These are phyloP conservation scores for Exocentrus adspersus DNA, from an alignment of 2,888 invertebrate species.

Conservation along the genomic window DNA sequence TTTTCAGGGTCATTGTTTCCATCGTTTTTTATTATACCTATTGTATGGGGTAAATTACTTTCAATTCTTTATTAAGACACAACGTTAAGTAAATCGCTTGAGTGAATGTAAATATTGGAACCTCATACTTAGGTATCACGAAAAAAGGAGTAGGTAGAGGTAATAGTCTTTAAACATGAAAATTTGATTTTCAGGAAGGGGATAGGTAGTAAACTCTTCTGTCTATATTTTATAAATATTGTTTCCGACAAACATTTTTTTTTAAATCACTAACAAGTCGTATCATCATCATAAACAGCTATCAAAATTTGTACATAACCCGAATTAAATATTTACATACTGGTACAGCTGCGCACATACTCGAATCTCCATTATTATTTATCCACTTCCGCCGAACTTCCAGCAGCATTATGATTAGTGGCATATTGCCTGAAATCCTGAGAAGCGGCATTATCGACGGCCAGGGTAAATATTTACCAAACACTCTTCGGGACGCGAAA, in stretches of 20 bases:
- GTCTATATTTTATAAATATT: too few species aligned
- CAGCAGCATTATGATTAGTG: neutral
- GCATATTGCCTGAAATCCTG: constrained; percentile 4
- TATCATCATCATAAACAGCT: neutral
- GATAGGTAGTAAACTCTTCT: neutral
- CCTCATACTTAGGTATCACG: too few species aligned
- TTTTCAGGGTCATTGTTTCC: constrained; percentile 1
- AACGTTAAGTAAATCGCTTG: neutral
- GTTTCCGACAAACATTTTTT: too few species aligned
- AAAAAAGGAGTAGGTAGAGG: neutral
- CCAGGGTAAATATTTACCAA: constrained; percentile 18
- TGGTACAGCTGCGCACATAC: neutral
- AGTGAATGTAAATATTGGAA: neutral
- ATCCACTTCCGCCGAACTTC: neutral
- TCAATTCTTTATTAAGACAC: neutral
- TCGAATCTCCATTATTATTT: constrained; percentile 14
- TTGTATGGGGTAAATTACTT: neutral
- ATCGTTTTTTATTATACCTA: neutral
- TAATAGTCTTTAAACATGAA: neutral
- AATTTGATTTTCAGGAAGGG: neutral
- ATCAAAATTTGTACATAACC: neutral
- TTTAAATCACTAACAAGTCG: too few species aligned
- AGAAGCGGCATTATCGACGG: neutral
- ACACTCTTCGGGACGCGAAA: constrained; percentile 9
- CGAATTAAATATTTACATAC: constrained; percentile 7